Base-by-base conservation (phyloP, 2,113 vertebrate species). In the Riparia riparia region DNA sequence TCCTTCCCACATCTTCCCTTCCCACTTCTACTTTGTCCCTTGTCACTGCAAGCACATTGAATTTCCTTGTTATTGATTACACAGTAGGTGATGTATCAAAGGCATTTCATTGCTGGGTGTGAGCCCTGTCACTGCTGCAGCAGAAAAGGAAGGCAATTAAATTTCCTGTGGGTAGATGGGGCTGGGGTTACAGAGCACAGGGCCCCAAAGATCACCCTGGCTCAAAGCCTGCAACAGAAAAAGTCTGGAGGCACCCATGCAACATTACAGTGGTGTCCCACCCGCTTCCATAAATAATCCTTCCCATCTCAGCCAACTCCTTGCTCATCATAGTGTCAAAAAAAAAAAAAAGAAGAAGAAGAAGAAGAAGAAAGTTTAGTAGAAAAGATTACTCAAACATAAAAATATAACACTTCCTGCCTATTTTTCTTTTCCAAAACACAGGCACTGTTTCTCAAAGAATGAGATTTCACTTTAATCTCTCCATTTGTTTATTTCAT, bases 61-160 rank as follows among this genome's bases (percentile, higher is more conserved):
- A 60, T 65, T 83, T 74, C 79, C 24, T 49, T 72, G 72, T 56
- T 94, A 81, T 65, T 93, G 78, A 91, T 94, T 74, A 78, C 18
- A 6, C 37, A 44, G n/a, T 5, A 51, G 42, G 50, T 3, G 4
- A 72, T n/a, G 31, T 5, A 77, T n/a, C 1, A 6, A 73, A 76
- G 63, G 11, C 8, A 51, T 61, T 81, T 60, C 12, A 14, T n/a
- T 57, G 28, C 29, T 56, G 5, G 9, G 51, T 68, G 51, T 1
- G 10, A 86, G 41, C 10, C 56, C 28, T 29, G 42, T 56, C 17
- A 9, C 42, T 12, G 47, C 37, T 12, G 28, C 44, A 66, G n/a
- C 61, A 6, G 9, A 64, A 70, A 84, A 81, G 6, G n/a, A 37
- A 58, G 34, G 12, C 20, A 49, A 37, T 61, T 65, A 57, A 54